Evolutionary conservation across 2,888 invertebrate genomes (phyloP).

Genomic region (Ecdyonurus torrentis): DNA sequence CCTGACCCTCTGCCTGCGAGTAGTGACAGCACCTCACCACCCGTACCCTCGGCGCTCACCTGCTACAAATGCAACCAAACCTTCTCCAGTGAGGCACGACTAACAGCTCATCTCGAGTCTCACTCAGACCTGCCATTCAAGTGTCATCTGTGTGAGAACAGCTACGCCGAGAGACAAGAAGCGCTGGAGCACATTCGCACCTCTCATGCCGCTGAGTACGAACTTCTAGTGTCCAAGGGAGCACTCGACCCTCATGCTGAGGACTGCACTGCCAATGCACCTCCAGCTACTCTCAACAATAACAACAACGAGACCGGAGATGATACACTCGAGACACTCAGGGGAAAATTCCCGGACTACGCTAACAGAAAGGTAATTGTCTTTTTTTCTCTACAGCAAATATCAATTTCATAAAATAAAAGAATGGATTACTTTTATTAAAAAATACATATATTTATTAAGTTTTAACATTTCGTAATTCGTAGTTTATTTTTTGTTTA

Average conservation of each 20-base stretch:
- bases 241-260: constrained; percentile 45
- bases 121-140: constrained; percentile 61
- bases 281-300: constrained; percentile 14
- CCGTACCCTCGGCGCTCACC: constrained; percentile 18
- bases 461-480: background rate
- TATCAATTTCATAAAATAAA: too few relatives aligned
- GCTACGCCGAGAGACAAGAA: constrained; percentile 60
- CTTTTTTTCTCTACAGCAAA: too few relatives aligned
- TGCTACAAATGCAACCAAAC: constrained; percentile 6
- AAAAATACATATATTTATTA: background rate
- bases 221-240: constrained; percentile 64
- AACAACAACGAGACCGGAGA: constrained; percentile 10
- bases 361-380: constrained; percentile 73
- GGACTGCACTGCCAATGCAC: constrained; percentile 23
- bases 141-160: constrained; percentile 83
- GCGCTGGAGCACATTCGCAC: constrained; percentile 68
- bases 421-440: too few relatives aligned
- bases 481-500: background rate
- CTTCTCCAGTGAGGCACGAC: constrained; percentile 4
- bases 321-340: constrained; percentile 39
- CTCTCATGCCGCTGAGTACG: constrained; percentile 60
- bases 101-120: constrained; percentile 6
- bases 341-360: constrained; percentile 72
- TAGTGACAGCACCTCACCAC: constrained; percentile 11
- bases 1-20: constrained; percentile 21